Conservation (phyloP, 1,140 invertebrate species). For the Plodia interpunctella region DNA sequence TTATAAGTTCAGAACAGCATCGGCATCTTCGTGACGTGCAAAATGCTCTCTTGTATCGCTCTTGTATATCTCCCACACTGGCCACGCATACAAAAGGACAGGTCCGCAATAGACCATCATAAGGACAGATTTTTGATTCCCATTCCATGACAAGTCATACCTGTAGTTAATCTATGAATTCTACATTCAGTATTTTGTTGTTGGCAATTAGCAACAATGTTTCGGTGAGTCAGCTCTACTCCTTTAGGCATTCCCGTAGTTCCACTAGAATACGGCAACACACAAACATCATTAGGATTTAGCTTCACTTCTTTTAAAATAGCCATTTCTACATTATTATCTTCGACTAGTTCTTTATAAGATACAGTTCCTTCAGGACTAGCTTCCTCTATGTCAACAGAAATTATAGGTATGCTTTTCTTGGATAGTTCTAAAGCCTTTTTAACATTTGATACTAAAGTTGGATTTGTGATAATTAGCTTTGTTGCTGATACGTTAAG, state of each 20-base stretch:
- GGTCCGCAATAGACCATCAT: too few species aligned
- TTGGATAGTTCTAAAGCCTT: conserved; percentile 67
- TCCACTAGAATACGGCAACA: conserved; percentile 87
- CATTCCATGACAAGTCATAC: conserved; percentile 9
- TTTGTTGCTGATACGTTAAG: conserved; percentile 80
- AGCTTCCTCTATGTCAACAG: conserved; percentile 51
- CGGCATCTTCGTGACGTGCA: too few species aligned
- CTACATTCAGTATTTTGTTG: conserved; percentile 45
- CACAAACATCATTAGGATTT: conserved; percentile 69
- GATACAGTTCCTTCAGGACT: conserved; percentile 77
- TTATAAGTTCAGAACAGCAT: too few species aligned
- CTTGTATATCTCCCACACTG: too few species aligned
- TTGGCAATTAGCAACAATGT: conserved; percentile 77
- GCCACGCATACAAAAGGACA: too few species aligned
- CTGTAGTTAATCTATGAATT: conserved; percentile 40
- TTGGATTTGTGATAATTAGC: conserved; percentile 80
- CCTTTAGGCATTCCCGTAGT: conserved; percentile 94
- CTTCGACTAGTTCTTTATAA: conserved; percentile 77
- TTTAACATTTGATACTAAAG: conserved; percentile 64
- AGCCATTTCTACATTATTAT: conserved; percentile 61
- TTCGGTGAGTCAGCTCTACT: conserved; percentile 86
- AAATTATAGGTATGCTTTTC: conserved; percentile 77
- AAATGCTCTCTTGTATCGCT: too few species aligned
- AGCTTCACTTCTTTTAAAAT: conserved; percentile 62
- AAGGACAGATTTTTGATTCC: too few species aligned